A percentile compares a stretch with the other conserved stretches of the same genome.
Conservation (phyloP, 1,140 invertebrate species). For the Papilio polytes region DNA sequence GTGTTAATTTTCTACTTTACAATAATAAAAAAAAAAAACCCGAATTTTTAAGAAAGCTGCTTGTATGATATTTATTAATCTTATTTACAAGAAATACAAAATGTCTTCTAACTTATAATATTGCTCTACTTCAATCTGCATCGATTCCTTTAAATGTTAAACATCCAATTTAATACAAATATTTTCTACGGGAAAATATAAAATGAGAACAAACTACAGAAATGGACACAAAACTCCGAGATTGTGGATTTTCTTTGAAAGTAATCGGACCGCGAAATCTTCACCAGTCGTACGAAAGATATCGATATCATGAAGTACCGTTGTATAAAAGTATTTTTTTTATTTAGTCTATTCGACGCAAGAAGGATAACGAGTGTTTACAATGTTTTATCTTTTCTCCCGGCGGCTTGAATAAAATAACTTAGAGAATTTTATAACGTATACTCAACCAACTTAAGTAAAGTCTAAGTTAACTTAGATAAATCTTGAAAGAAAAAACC, state of each 20-base stretch:
- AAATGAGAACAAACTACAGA: conserved; percentile 21
- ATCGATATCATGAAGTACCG: conserved; percentile 20
- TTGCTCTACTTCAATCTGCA: not conserved
- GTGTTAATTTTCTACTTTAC: too few species aligned
- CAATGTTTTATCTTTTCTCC: conserved; percentile 13
- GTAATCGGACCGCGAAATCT: conserved; percentile 25
- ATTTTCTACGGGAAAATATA: not conserved
- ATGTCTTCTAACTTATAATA: not conserved
- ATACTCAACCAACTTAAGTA: not conserved
- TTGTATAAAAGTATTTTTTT: conserved; percentile 19
- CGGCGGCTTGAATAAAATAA: not conserved
- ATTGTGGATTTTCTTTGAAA: conserved; percentile 24
- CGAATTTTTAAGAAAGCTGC: too few species aligned
- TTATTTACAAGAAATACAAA: too few species aligned
- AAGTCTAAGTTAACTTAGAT: not conserved
- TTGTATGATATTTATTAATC: too few species aligned
- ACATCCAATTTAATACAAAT: conserved; percentile 26
- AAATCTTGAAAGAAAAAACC: not conserved
- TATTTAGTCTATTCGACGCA: not conserved
- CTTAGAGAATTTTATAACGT: not conserved
- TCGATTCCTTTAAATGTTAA: not conserved
- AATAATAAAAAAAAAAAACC: too few species aligned
- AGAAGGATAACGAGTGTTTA: conserved; percentile 15
- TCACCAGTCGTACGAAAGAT: conserved; percentile 24
- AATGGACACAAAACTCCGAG: conserved; percentile 23